Evolutionary conservation across 2,888 invertebrate genomes (phyloP), one percentile per base, ranked within the genome.

Genomic region (Drosophila lutescens): DNA sequence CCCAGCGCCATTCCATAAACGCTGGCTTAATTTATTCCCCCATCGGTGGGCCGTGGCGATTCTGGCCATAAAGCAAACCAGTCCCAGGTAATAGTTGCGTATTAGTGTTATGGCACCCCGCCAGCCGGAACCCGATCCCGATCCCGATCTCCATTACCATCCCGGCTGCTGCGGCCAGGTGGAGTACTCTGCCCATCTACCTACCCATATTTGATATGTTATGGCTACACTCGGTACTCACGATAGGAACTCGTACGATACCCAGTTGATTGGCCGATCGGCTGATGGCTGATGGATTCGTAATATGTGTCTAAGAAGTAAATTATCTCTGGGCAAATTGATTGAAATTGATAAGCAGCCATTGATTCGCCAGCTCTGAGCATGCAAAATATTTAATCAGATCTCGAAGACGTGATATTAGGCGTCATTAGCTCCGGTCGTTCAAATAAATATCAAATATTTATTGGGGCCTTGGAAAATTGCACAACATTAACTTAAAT

Each of bases 1-100:
- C 86, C 78, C 89, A 74, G 78, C 82, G 76, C 77, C 89, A 87
- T 84, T 88, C 84, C 88, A 80, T 86, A 84, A 88, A 86, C 74
- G 87, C 59, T 70, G 80, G 59, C 72, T 69, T 74, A 86, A 88
- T 83, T 86, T 88, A 83, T 83, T 77, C 84, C 74, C 65, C 58
- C 71, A 53, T 61, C 65, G n/a, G 26, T 47, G 47, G 30, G 47
- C 47, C 9, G 34, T 20, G 36, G 58, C 55, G 55, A 55, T 57
- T 70, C 50, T 66, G 85, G 85, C 78, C 75, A 79, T 81, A 76
- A 87, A 87, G 60, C 77, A 87, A 81, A 81, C 82, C 79, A 81
- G 81, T 85, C 70, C 26, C 73, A 69, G 57, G 65, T 74, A 71
- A 71, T 71, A 74, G 71, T 56, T 71, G 74, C 71, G 71, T 74